Conservation (phyloP, 2,113 vertebrate species). For the Oncorhynchus gorbuscha region DNA sequence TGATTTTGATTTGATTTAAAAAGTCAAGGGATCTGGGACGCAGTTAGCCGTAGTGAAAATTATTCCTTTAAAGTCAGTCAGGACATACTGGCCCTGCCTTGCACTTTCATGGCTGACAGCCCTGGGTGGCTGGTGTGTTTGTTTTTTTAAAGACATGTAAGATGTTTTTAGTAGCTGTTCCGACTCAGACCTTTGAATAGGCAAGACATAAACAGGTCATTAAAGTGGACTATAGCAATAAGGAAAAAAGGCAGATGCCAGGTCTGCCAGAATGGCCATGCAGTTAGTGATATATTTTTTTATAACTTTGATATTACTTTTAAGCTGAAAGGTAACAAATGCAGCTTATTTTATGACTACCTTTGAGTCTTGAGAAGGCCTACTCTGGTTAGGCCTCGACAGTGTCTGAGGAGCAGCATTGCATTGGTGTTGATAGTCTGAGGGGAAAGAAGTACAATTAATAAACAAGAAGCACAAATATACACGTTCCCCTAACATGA, state of each 20-base stretch:
- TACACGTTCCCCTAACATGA: too few relatives aligned
- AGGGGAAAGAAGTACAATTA: background rate
- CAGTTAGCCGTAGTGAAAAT: background rate
- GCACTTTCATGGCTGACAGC: background rate
- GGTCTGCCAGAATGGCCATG: background rate
- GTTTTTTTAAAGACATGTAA: background rate
- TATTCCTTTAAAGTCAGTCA: too few relatives aligned
- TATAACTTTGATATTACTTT: background rate
- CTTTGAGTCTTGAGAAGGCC: constrained; percentile 48
- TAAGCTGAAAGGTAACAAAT: background rate
- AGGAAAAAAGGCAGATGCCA: background rate
- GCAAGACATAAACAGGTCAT: background rate
- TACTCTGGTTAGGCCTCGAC: constrained; percentile 53
- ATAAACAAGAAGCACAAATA: constrained; percentile 5
- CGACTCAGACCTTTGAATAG: background rate
- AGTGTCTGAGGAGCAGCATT: constrained; percentile 71
- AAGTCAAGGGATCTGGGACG: too few relatives aligned
- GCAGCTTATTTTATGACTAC: constrained; percentile 17
- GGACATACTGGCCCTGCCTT: background rate
- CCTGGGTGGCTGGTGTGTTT: background rate
- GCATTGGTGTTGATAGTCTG: constrained; percentile 48
- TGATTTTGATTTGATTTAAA: too few relatives aligned
- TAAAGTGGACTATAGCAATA: background rate
- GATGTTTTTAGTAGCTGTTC: background rate
- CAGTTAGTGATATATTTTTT: background rate